Percentiles rank a stretch among this genome's conserved stretches.
Evolutionary conservation across 2,113 vertebrate species (phyloP).

Genomic region (Microcebus murinus): DNA sequence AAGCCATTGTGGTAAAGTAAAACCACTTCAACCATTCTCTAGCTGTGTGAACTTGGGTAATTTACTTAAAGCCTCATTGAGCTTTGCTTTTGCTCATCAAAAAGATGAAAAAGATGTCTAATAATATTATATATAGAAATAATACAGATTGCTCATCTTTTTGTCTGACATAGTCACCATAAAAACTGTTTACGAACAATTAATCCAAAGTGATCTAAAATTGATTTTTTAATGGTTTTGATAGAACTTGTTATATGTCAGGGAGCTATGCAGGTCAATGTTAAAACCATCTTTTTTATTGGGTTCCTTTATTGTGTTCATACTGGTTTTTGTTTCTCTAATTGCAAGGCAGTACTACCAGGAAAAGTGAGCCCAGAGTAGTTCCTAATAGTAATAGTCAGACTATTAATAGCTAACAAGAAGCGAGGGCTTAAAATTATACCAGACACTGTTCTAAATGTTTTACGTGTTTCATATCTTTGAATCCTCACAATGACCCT

Average conservation of each 20-base stretch:
- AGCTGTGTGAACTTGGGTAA: background rate
- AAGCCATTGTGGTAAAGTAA: background rate
- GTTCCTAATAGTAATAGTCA: background rate
- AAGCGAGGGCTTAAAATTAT: background rate
- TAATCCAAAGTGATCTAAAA: background rate
- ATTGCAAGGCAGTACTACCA: background rate
- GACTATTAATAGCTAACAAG: background rate
- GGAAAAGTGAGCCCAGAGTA: background rate
- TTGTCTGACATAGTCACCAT: background rate
- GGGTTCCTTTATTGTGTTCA: background rate
- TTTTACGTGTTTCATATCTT: background rate
- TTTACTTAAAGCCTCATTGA: background rate
- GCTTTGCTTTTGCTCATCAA: background rate
- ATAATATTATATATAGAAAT: background rate
- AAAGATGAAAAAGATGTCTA: background rate
- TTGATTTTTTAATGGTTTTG: background rate
- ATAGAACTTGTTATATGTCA: background rate
- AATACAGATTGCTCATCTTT: background rate
- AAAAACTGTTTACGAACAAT: background rate
- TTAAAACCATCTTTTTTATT: background rate
- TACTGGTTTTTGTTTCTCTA: background rate
- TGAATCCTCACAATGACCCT: background rate
- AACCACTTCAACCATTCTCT: background rate
- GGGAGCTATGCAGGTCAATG: background rate
- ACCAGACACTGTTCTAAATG: background rate